A percentile compares a stretch with the other conserved stretches of the same genome.
Conservation (phyloP, 2,888 invertebrate genomes). For the Erebia ligea region DNA sequence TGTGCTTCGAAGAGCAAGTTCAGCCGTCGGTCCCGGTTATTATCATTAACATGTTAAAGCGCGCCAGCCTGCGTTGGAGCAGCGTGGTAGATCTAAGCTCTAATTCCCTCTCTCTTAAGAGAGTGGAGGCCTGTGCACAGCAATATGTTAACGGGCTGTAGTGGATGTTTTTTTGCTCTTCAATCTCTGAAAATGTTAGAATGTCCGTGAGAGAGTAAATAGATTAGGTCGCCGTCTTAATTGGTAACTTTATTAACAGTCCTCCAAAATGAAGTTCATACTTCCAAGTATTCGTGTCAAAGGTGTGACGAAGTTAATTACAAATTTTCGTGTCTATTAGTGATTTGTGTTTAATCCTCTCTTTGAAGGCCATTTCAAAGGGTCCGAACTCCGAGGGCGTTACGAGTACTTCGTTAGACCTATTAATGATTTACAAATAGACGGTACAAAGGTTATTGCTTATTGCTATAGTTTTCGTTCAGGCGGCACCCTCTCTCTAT, state of each 20-base stretch:
- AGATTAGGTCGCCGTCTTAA: not conserved
- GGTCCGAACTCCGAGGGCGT: not conserved
- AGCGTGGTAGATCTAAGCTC: too few species aligned
- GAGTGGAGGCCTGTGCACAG: too few species aligned
- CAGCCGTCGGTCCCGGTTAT: too few species aligned
- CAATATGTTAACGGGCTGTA: too few species aligned
- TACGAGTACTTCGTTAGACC: not conserved
- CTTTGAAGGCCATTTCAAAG: conserved; percentile 22
- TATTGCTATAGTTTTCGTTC: not conserved
- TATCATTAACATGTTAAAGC: too few species aligned
- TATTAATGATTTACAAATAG: conserved; percentile 18
- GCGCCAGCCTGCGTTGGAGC: too few species aligned
- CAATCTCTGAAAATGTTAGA: too few species aligned
- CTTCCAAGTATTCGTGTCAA: conserved; percentile 27
- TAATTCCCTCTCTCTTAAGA: too few species aligned
- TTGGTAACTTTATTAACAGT: not conserved
- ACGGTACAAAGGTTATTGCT: not conserved
- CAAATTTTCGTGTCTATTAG: conserved; percentile 15
- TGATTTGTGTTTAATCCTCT: conserved; percentile 13
- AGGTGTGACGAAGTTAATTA: conserved; percentile 34
- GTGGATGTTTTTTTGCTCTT: too few species aligned
- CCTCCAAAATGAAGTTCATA: conserved; percentile 12
- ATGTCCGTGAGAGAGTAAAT: too few species aligned
- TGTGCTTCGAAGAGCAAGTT: too few species aligned
- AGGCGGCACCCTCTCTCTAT: too few species aligned